Percentiles rank a stretch among this genome's conserved stretches.
Evolutionary conservation across 2,113 vertebrate species (phyloP).

Genomic region (Mellivora capensis): DNA sequence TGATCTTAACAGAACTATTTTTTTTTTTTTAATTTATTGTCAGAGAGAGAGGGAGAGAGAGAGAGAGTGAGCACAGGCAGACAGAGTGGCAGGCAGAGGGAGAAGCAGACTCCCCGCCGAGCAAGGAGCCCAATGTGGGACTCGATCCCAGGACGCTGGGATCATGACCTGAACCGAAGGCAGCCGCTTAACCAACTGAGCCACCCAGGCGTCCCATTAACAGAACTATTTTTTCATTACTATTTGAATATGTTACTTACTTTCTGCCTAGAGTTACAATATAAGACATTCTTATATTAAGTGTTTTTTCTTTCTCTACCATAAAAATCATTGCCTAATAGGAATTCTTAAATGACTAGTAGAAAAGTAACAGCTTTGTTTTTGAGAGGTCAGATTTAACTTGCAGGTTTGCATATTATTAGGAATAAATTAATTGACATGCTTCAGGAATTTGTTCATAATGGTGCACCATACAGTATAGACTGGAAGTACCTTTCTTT

Average conservation of each 20-base stretch:
- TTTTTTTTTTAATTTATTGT: no score
- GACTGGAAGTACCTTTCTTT: neutral
- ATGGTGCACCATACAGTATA: neutral
- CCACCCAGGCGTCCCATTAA: no score
- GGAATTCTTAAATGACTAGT: slow-evolving; percentile 13
- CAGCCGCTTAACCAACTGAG: no score
- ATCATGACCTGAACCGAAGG: no score
- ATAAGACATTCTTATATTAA: neutral
- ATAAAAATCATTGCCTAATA: neutral
- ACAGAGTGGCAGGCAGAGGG: no score
- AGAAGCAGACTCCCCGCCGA: no score
- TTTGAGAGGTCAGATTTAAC: neutral
- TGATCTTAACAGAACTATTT: slow-evolving; percentile 20
- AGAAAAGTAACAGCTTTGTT: neutral
- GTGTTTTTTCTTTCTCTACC: neutral
- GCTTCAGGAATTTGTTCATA: slow-evolving; percentile 28
- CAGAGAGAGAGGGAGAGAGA: no score
- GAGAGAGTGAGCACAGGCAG: no score
- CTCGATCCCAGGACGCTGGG: no score
- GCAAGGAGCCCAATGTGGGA: no score
- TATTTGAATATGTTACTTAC: neutral
- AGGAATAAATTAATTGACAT: neutral
- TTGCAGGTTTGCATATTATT: neutral
- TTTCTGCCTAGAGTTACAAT: neutral
- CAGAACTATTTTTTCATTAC: slow-evolving; percentile 5